phyloP scores from a whole-genome alignment of 2,113 vertebrate genomes.

The Calyptommatus sinebrachiatus region DNA sequence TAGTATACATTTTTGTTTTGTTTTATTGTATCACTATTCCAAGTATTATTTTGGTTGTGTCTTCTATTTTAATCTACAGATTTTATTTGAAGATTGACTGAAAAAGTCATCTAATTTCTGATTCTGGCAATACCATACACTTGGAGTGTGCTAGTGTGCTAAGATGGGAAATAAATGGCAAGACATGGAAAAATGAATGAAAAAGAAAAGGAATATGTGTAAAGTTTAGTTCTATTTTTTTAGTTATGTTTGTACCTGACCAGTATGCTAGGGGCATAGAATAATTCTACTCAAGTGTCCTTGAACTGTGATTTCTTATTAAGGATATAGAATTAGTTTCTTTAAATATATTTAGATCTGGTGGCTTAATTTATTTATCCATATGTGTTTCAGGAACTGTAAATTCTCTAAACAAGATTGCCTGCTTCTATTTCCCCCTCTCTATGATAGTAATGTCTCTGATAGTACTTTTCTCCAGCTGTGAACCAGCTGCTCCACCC shows the following conservation, averaged over 20 bases:
- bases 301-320: neutral
- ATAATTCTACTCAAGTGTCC: neutral
- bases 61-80: no score
- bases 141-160: neutral
- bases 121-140: neutral
- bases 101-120: no score
- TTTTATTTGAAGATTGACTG: no score
- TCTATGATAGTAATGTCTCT: neutral
- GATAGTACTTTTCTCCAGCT: no score
- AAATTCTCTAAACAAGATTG: neutral
- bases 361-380: neutral
- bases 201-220: neutral
- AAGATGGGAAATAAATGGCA: neutral
- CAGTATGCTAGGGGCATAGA: no score
- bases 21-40: no score
- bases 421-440: neutral
- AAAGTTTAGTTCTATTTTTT: neutral
- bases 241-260: neutral
- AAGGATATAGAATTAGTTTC: neutral
- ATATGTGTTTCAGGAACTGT: conserved; percentile 4
- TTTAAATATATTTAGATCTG: neutral
- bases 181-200: neutral
- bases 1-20: no score
- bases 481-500: neutral
- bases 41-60: neutral